phyloP scores from a whole-genome alignment of 2,797 vertebrate species.

The Nannoperca australis region DNA sequence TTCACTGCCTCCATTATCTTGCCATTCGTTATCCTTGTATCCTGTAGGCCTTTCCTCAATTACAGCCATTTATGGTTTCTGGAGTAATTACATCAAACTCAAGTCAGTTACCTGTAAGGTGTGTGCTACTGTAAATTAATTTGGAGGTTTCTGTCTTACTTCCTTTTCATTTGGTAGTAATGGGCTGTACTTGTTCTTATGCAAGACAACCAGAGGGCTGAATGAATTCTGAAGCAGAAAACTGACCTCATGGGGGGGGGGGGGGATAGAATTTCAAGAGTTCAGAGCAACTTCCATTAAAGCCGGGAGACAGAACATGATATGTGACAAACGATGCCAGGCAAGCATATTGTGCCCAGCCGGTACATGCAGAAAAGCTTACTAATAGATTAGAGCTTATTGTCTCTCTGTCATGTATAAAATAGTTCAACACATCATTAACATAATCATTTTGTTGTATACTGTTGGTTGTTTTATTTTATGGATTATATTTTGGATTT shows the following conservation, averaged over 20 bases:
- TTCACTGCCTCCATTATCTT: conserved; percentile 84
- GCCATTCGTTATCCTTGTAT: conserved; percentile 84
- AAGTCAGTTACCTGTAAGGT: conserved; percentile 88
- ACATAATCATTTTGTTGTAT: conserved; percentile 12
- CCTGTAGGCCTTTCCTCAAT: conserved; percentile 89
- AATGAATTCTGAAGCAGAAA: conserved; percentile 77
- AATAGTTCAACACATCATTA: conserved; percentile 37
- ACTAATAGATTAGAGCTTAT: conserved; percentile 42
- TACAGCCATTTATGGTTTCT: conserved; percentile 86
- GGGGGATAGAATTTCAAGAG: conserved; percentile 72
- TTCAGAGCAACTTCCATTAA: conserved; percentile 79
- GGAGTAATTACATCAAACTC: conserved; percentile 88
- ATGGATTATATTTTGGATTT: neutral
- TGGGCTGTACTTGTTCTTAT: conserved; percentile 76
- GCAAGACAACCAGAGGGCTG: conserved; percentile 81
- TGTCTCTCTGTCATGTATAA: conserved; percentile 46
- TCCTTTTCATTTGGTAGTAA: conserved; percentile 85
- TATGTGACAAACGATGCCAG: conserved; percentile 69
- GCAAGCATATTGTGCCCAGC: conserved; percentile 53
- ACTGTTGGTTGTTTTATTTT: neutral
- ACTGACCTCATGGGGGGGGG: conserved; percentile 74
- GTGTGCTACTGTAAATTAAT: conserved; percentile 88
- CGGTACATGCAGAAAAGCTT: conserved; percentile 25
- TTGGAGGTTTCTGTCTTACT: conserved; percentile 85
- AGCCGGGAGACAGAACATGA: conserved; percentile 67